Conservation (phyloP, 2,113 vertebrate genomes). For the Sceloporus tristichus region DNA sequence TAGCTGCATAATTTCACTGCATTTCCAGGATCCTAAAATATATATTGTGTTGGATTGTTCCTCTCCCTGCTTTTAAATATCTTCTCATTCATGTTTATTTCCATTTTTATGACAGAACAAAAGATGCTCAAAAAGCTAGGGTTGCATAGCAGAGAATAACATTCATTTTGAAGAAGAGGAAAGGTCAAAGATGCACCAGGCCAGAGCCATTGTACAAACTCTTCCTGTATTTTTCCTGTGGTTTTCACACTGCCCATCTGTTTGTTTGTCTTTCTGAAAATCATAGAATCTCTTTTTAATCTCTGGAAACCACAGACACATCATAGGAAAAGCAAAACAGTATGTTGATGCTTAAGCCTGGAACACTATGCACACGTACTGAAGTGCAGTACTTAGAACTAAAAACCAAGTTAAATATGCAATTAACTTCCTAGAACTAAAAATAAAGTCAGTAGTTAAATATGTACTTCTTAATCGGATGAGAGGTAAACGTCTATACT, state of each 20-base stretch:
- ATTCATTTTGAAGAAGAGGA: conserved; percentile 66
- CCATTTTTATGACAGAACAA: conserved; percentile 53
- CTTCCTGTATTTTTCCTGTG: conserved; percentile 57
- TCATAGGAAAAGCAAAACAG: conserved; percentile 13
- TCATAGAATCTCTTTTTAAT: conserved; percentile 28
- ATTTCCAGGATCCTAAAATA: neutral
- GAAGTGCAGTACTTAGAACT: neutral
- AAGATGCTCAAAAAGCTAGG: conserved; percentile 57
- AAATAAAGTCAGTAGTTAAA: neutral
- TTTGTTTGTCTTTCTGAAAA: conserved; percentile 28
- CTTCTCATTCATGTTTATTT: conserved; percentile 41
- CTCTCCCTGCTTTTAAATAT: conserved; percentile 32
- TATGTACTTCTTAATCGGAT: conserved; percentile 1
- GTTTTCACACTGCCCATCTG: conserved; percentile 22
- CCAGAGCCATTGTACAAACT: conserved; percentile 14
- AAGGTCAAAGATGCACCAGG: conserved; percentile 57
- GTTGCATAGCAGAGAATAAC: conserved; percentile 60
- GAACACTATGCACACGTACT: neutral
- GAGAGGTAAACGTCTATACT: neutral
- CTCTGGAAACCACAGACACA: conserved; percentile 6
- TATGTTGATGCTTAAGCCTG: conserved; percentile 9
- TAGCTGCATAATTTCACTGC: no score
- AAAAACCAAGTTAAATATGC: neutral
- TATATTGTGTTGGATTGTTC: conserved; percentile 36
- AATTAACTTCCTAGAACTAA: no score